Base-by-base conservation (phyloP, 2,888 invertebrate genomes). In the Drosophila colorata region DNA sequence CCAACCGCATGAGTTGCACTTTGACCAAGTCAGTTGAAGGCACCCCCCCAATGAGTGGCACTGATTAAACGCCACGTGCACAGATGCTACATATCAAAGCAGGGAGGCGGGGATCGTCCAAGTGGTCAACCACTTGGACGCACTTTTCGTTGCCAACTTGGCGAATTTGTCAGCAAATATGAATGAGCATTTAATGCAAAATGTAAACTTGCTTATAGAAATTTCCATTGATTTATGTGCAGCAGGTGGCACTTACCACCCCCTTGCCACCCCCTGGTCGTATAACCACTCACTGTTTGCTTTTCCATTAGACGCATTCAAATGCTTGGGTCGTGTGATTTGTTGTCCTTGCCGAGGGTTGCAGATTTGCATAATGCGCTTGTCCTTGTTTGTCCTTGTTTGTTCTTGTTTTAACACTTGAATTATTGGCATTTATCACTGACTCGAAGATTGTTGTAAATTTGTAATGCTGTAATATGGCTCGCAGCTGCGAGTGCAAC, bases 311-410 rank as follows among this genome's bases (percentile, higher is more conserved):
- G 69, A 73, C 59, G 49, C 56, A 68, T 74, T 74, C 59, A 65
- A 64, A 71, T 67, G 49, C 13, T 48, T 47, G 47, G 44, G 51
- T 46, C 59, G 60, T 61, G 66, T 71, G 83, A 80, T 80, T 74
- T 80, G 77, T 74, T 71, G 60, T 46, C 66, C 68, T 78, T 58
- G 53, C 25, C 40, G 53, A 52, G 69, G 74, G 74, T 74, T 59
- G 80, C 58, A 67, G 74, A 87, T 86, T 89, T 86, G 80, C 86
- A 86, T 86, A 86, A 86, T 81, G 69, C 78, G 88, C 69, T 68
- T 70, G 66, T 52, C 55, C 35, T 38, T 61, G 44, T 59, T 68
- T 61, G 53, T 47, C 55, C 35, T 38, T 61, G 44, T 63, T 68
- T 71, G 53, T 47, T 71, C 60, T 61, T 57, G 67, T 69, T 67